These are phyloP conservation scores for Creontiades dilutus DNA, from an alignment of 2,888 invertebrate species.

Conservation along the genomic window DNA sequence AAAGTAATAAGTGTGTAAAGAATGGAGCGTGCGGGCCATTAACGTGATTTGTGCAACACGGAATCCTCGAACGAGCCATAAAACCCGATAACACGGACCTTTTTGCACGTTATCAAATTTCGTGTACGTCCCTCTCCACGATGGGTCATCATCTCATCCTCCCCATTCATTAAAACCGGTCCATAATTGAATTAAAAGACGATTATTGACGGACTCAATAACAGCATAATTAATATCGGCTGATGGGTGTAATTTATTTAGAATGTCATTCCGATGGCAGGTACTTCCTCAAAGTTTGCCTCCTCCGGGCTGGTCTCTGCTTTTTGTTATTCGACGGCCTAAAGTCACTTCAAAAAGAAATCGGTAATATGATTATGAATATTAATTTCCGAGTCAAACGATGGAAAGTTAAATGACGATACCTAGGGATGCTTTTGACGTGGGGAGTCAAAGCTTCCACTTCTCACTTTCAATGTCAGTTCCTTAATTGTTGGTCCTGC, in stretches of 20 bases:
- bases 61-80: slow-evolving; percentile 27
- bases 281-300: neutral
- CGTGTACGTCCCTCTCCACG: neutral
- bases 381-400: neutral
- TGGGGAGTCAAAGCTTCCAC: too few species aligned
- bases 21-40: neutral
- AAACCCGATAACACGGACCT: slow-evolving; percentile 6
- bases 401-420: neutral
- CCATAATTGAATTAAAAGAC: neutral
- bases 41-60: slow-evolving; percentile 23
- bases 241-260: neutral
- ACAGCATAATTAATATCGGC: slow-evolving; percentile 25
- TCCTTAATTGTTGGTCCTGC: too few species aligned
- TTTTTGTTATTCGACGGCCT: neutral
- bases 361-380: neutral
- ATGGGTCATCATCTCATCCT: neutral
- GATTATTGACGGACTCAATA: slow-evolving; percentile 3
- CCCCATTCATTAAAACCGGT: neutral
- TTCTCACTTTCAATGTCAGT: too few species aligned
- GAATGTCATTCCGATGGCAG: neutral
- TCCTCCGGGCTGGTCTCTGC: neutral
- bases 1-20: neutral
- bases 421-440: too few species aligned
- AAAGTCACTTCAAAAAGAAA: neutral
- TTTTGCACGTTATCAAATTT: neutral